These are phyloP conservation scores for Panthera leo DNA, from an alignment of 2,113 vertebrate genomes.

Conservation along the genomic window DNA sequence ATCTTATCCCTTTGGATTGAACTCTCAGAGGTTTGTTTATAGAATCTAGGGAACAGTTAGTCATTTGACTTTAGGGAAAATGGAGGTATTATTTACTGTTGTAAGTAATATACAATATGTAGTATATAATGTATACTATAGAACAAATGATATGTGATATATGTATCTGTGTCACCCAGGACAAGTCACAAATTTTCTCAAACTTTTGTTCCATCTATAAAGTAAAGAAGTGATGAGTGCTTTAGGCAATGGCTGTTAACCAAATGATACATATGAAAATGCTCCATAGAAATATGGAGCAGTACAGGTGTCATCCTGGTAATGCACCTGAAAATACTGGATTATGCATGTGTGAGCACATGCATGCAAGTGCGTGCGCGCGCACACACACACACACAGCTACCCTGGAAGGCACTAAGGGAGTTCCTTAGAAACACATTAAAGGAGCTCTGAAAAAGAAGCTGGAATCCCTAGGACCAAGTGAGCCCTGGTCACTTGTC, in stretches of 20 bases:
- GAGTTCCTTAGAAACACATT: not conserved
- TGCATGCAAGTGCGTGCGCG: not conserved
- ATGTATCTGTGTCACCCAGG: not conserved
- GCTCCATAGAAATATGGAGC: not conserved
- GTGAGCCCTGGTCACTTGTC: not conserved
- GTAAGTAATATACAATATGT: slow-evolving; percentile 1
- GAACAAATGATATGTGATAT: not conserved
- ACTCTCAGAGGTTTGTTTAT: not conserved
- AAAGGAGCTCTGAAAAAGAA: not conserved
- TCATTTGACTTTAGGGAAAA: not conserved
- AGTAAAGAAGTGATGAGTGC: not conserved
- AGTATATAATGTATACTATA: not conserved
- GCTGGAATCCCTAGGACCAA: not conserved
- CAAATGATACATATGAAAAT: not conserved
- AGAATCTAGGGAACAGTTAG: not conserved
- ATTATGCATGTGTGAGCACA: not conserved
- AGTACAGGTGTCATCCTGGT: not conserved
- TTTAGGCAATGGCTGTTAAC: not conserved
- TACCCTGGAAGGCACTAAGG: not conserved
- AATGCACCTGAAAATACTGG: not conserved
- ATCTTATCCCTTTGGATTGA: not conserved
- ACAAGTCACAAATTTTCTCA: not conserved
- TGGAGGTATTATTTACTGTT: slow-evolving; percentile 9
- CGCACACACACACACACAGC: not conserved
- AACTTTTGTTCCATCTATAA: not conserved